Conservation (phyloP, 1,140 invertebrate species). For the Neuroterus valhalla region DNA sequence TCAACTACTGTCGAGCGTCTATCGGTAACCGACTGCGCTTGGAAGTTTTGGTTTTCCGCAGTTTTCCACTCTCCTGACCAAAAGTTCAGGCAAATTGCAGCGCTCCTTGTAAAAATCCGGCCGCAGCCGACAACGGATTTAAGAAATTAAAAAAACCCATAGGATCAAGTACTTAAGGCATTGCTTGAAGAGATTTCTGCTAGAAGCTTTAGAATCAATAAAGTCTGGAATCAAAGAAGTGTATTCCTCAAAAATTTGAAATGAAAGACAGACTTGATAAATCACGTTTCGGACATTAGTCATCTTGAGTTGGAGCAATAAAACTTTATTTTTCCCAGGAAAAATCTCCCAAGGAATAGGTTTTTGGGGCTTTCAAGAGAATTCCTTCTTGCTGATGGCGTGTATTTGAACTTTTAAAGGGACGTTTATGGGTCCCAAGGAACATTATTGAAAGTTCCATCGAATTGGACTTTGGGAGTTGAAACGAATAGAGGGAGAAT, state of each 20-base stretch:
- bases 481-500: slow-evolving; percentile 10
- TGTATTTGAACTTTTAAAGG: slow-evolving; percentile 12
- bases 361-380: not conserved
- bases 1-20: too few species aligned
- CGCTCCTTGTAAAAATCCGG: too few species aligned
- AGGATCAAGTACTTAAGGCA: too few species aligned
- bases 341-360: not conserved
- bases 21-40: too few species aligned
- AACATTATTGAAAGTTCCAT: slow-evolving; percentile 19
- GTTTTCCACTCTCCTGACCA: too few species aligned
- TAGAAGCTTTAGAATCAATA: too few species aligned
- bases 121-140: too few species aligned
- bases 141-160: too few species aligned
- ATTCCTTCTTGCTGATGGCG: slow-evolving; percentile 15
- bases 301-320: not conserved
- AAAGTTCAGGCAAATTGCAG: too few species aligned
- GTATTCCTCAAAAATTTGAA: not conserved
- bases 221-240: too few species aligned
- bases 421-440: slow-evolving; percentile 22
- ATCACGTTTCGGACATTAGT: slow-evolving; percentile 7
- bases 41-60: too few species aligned
- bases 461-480: not conserved
- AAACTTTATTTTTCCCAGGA: not conserved
- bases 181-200: too few species aligned
- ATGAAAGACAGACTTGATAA: not conserved